These are phyloP conservation scores for Pammene fasciana DNA, from an alignment of 2,888 invertebrate species.

Conservation along the genomic window DNA sequence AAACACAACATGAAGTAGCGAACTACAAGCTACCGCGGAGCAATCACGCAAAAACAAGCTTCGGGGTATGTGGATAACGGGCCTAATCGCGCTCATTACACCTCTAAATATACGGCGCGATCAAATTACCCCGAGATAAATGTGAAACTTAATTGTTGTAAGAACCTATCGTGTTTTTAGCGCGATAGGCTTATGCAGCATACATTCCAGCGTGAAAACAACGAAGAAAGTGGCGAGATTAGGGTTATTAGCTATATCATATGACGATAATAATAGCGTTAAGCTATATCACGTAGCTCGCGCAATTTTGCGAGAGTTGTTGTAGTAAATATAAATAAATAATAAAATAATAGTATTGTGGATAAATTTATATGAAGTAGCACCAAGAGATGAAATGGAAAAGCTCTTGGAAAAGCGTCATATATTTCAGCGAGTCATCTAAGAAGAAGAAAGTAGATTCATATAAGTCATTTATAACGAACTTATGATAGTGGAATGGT, in stretches of 20 bases:
- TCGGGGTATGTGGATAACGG: conserved; percentile 52
- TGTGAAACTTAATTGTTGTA: conserved; percentile 39
- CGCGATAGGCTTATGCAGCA: conserved; percentile 5
- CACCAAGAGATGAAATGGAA: too few species aligned
- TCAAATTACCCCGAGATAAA: conserved; percentile 36
- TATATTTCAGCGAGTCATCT: too few species aligned
- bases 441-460: too few species aligned
- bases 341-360: neutral
- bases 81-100: conserved; percentile 50
- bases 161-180: conserved; percentile 19
- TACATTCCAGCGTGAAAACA: conserved; percentile 2
- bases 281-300: conserved; percentile 1
- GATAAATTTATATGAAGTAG: too few species aligned
- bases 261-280: conserved; percentile 2
- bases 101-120: conserved; percentile 39
- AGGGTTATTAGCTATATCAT: conserved; percentile 24
- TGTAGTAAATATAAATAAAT: neutral
- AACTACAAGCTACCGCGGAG: conserved; percentile 45
- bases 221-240: conserved; percentile 8
- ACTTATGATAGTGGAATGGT: too few species aligned
- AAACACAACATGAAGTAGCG: conserved; percentile 30
- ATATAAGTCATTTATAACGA: too few species aligned
- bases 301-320: neutral
- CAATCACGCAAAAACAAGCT: conserved; percentile 54
- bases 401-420: too few species aligned